Base-by-base conservation (phyloP, 2,797 vertebrate genomes). In the Cetoscarus ocellatus region DNA sequence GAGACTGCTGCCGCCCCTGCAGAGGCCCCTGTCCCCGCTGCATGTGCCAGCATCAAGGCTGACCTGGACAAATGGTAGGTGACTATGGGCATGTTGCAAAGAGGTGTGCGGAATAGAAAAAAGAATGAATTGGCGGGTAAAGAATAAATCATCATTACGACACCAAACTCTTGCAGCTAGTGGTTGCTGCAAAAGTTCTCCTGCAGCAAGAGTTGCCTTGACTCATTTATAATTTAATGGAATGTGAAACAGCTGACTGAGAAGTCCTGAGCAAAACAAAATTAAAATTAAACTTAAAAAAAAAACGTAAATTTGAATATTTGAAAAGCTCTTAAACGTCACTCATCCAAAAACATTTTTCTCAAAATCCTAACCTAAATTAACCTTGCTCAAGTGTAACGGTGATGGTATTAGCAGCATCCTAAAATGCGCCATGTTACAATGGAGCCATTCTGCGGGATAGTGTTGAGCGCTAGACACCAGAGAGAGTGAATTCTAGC, bases 61-160 rank as follows among this genome's bases (percentile, higher is more conserved):
- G 92, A 94, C 77, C 91, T 95, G 91, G 94, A 95, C 82, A 95
- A 95, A 89, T 95, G 94, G 94, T 95, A 88, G 81, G 94, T 88
- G 77, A 75, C n/a, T 18, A n/a, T 14, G 6, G 71, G 55, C 50
- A 51, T 61, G 64, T 44, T 48, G 61, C 51, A 63, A 67, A n/a
- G 13, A 51, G 8, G 17, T 34, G 38, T 59, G 34, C 56, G 38
- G 3, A 10, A 9, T 18, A 27, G 6, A 19, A 54, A 39, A 35
- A 36, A 19, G 36, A 38, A 1, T n/a, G 14, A 19, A 18, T 42
- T 6, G 39, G 35, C 19, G 9, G 27, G 1, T 50, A 15, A 66
- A 40, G 61, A 27, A 35, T 27, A 19, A 45, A 7, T 63, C 42
- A n/a, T 51, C 34, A 42, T 17, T 8, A 7, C 4, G 10, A 15